phyloP scores from a whole-genome alignment of 2,888 invertebrate genomes.

The Eutolmus rufibarbis region DNA sequence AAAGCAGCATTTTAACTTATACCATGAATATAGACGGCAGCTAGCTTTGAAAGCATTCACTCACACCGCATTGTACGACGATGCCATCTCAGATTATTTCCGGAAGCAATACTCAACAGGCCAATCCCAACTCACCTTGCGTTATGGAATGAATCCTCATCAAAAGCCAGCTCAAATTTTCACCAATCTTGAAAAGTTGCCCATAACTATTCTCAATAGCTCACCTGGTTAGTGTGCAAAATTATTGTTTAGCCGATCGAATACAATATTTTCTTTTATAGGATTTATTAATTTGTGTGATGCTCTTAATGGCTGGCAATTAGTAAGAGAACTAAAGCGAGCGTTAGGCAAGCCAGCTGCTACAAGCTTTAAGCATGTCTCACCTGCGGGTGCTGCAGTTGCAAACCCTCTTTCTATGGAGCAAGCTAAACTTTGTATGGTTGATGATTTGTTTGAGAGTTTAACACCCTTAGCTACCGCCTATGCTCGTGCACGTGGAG shows the following conservation, averaged over 20 bases:
- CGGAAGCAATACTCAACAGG: slow-evolving; percentile 85
- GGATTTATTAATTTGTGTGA: slow-evolving; percentile 96
- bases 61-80: slow-evolving; percentile 94
- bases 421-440: slow-evolving; percentile 92
- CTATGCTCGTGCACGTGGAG: slow-evolving; percentile 95
- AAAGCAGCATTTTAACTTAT: neutral
- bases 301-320: slow-evolving; percentile 96
- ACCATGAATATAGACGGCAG: slow-evolving; percentile 68
- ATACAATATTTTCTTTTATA: neutral
- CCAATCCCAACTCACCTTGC: slow-evolving; percentile 79
- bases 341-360: slow-evolving; percentile 88
- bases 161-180: slow-evolving; percentile 95
- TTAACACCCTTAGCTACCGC: slow-evolving; percentile 87
- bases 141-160: slow-evolving; percentile 98
- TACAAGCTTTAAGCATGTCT: slow-evolving; percentile 97
- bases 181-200: slow-evolving; percentile 79
- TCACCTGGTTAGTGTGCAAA: slow-evolving; percentile 71
- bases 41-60: slow-evolving; percentile 93
- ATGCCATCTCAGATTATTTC: slow-evolving; percentile 94
- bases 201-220: slow-evolving; percentile 89
- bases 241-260: neutral
- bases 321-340: slow-evolving; percentile 85
- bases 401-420: slow-evolving; percentile 78
- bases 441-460: slow-evolving; percentile 77
- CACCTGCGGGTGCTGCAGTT: slow-evolving; percentile 96